Evolutionary conservation across 2,888 invertebrate genomes (phyloP), one percentile per base, ranked within the genome.

Genomic region (Callimorpha dominula): DNA sequence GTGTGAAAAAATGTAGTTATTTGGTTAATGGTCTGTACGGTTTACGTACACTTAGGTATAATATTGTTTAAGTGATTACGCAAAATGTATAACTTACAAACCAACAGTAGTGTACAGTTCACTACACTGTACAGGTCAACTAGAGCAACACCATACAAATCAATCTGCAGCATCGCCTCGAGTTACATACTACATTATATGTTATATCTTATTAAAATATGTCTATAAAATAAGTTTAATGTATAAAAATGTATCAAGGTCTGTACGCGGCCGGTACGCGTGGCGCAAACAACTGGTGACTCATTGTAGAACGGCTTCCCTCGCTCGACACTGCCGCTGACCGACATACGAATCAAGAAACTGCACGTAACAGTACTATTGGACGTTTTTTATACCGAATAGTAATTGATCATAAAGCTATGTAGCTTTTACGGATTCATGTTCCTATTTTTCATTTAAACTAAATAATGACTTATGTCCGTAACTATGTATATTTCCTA

Each of bases 241-340:
- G 50, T 50, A 65, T 42, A 67, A 60, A 43, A 67, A 69, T 49
- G 49, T 72, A 76, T 72, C 76, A 84, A 83, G 78, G 85, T 75
- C 76, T 75, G 71, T 73, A 69, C 70, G 74, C 77, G 78, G 31
- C 31, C 31, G 31, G 79, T 78, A 81, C 81, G 87, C 87, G 88
- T 85, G 85, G 86, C 83, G 69, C 74, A 77, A 81, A 78, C 81
- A 79, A 81, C 79, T 78, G 68, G 85, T 91, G 92, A 92, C 81
- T 91, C 92, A 91, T 79, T 82, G 80, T 84, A 82, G 89, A 87
- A 87, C 91, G 91, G 92, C 84, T 92, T 92, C 90, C 92, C 92
- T 92, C 91, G 89, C 78, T 75, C 70, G 78, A 69, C 74, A 72
- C 68, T 63, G 70, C 52, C 70, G 69, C 76, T 81, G 83, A 82